Base-by-base conservation (phyloP, 2,113 vertebrate species). In the Athene noctua region DNA sequence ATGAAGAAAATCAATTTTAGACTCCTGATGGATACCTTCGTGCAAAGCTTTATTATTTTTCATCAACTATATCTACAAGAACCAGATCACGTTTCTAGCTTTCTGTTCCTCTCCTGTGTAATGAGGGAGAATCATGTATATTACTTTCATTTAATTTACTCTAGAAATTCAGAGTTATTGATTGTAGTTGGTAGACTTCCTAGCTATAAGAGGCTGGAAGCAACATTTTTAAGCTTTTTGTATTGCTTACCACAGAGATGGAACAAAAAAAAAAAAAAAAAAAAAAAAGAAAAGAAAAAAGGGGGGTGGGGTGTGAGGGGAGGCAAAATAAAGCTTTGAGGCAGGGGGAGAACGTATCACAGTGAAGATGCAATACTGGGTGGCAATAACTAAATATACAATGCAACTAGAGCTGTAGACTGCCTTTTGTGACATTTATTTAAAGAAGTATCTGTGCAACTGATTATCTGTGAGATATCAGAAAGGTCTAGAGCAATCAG, bases 101-200 rank as follows among this genome's bases (percentile, higher is more conserved):
- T 91, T 92, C 93, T 42, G 9, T 90, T 96, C 94, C 85, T 90
- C 88, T 91, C 70, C 75, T 49, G 68, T 49, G 91, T 96, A 96
- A 97, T 88, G 75, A 95, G 66, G 47, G 81, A 90, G 79, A 95
- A 67, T 77, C 75, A 80, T 46, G 55, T 73, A 94, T 92, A 95
- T 86, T 66, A 73, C 91, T 95, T 95, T 96, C 86, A 58, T 96
- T 97, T 98, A 93, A 96, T 96, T 93, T 95, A 88, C 62, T 34
- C 71, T 71, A 67, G 89, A 94, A 97, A 97, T 94, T 93, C 81
- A 71, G 88, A 84, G 88, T 92, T 97, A 97, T 97, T 80, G 86
- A 96, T 67, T 90, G 44, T 25, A 90, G 51, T 81, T 90, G 32
- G 55, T 79, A 92, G 95, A 78, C 88, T 61, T 96, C 90, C 80